These are phyloP conservation scores for Maconellicoccus hirsutus DNA, from an alignment of 1,140 invertebrate species.

Conservation along the genomic window DNA sequence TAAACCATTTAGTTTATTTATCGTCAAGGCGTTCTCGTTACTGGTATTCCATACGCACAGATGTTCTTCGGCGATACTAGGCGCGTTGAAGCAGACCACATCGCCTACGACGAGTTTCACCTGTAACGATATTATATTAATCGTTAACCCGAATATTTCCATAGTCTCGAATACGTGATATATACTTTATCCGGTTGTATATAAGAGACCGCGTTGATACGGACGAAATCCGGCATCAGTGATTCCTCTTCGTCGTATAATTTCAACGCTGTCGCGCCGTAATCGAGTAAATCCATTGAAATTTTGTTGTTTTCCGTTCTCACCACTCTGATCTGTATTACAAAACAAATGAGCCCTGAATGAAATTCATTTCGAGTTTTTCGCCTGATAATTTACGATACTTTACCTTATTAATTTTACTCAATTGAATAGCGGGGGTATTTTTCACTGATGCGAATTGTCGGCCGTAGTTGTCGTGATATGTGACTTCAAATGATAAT, in stretches of 20 bases:
- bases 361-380: no score
- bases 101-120: background rate
- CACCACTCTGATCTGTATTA: background rate
- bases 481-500: background rate
- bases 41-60: background rate
- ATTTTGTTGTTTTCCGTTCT: background rate
- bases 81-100: background rate
- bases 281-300: background rate
- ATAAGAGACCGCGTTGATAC: background rate
- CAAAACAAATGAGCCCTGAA: no score
- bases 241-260: background rate
- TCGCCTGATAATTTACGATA: no score
- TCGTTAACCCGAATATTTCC: background rate
- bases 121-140: background rate
- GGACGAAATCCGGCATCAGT: background rate
- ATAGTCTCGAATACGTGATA: background rate
- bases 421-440: background rate
- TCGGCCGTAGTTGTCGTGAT: background rate
- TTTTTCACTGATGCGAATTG: background rate
- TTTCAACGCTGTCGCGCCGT: background rate
- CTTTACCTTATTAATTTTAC: background rate
- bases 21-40: background rate
- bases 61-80: background rate
- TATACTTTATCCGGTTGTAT: constrained; percentile 1
- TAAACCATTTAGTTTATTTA: background rate